Evolutionary conservation across 2,888 invertebrate genomes (phyloP), one percentile per base, ranked within the genome.

Genomic region (Rhimphoctona megacephalus): DNA sequence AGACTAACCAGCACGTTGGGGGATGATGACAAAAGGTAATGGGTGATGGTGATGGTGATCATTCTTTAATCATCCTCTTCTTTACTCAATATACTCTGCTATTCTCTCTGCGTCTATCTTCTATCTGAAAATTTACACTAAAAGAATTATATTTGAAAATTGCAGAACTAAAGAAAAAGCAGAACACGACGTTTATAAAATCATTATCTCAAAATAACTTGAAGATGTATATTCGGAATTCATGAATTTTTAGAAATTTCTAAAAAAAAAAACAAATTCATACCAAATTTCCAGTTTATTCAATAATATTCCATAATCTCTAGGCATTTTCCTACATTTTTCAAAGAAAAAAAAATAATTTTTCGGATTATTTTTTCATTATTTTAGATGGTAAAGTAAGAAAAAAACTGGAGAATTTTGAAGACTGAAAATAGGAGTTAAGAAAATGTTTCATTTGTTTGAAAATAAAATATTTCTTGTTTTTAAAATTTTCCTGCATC

Each of bases 1-100:
- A 84, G 85, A 87, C 87, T 88, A 89, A 89, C 85, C 86, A 84
- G 86, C 81, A 87, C 87, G 86, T 88, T 88, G 81, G 85, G 81
- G 72, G 30, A 82, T 69, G 30, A 81, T 81, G 36, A 73, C 43
- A 22, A 49, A 61, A 57, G 64, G 61, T 66, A 76, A 78, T 72
- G 33, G 74, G 76, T 70, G 82, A 67, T 86, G 87, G 83, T 86
- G 87, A 83, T 69, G 86, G 85, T 85, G 61, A 67, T 77, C 52
- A 61, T 77, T 46, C 49, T 72, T 78, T 77, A 72, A 81, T 82
- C 57, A 72, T 57, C 66, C 52, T 79, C 72, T 76, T 81, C 74
- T 77, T 83, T 69, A 52, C 64, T 74, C 49, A 36, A 70, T 81
- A 52, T 25, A 74, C 57, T 67, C 33, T 76, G 70, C 83, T 86